A percentile compares a stretch with the other conserved stretches of the same genome.
Evolutionary conservation across 2,797 vertebrate species (phyloP).

Genomic region (Crax fasciolata): DNA sequence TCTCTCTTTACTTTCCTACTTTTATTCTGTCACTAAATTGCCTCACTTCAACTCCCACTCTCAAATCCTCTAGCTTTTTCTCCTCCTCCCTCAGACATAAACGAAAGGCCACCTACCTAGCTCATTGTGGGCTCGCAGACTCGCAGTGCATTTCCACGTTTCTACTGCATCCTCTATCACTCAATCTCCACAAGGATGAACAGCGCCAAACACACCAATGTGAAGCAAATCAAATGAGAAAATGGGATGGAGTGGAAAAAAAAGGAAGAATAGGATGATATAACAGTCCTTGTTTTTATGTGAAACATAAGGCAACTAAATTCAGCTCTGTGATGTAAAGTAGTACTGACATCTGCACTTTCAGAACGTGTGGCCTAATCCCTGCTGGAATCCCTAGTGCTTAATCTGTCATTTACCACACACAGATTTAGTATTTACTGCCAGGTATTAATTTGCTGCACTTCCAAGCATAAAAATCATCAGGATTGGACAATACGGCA

Average conservation of each 20-base stretch:
- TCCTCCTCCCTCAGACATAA: neutral
- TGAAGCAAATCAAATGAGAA: neutral
- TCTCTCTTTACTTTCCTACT: neutral
- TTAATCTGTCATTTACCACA: conserved; percentile 79
- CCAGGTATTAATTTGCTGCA: conserved; percentile 72
- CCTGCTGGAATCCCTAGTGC: conserved; percentile 65
- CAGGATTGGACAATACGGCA: conserved; percentile 41
- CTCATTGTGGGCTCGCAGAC: neutral
- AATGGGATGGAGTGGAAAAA: neutral
- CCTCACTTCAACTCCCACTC: neutral
- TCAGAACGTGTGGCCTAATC: conserved; percentile 66
- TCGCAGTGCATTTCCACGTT: neutral
- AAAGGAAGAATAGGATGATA: neutral
- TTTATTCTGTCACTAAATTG: neutral
- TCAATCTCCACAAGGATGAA: neutral
- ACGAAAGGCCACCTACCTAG: neutral
- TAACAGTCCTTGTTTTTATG: neutral
- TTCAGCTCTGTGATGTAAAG: conserved; percentile 63
- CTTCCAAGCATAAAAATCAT: conserved; percentile 77
- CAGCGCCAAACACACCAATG: neutral
- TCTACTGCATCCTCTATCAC: neutral
- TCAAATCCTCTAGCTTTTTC: neutral
- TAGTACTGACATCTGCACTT: conserved; percentile 66
- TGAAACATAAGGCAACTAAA: conserved; percentile 62
- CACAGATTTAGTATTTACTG: conserved; percentile 73